A percentile compares a stretch with the other conserved stretches of the same genome.
These are phyloP conservation scores for Oncopeltus fasciatus DNA, from an alignment of 1,140 invertebrate genomes.

Conservation along the genomic window DNA sequence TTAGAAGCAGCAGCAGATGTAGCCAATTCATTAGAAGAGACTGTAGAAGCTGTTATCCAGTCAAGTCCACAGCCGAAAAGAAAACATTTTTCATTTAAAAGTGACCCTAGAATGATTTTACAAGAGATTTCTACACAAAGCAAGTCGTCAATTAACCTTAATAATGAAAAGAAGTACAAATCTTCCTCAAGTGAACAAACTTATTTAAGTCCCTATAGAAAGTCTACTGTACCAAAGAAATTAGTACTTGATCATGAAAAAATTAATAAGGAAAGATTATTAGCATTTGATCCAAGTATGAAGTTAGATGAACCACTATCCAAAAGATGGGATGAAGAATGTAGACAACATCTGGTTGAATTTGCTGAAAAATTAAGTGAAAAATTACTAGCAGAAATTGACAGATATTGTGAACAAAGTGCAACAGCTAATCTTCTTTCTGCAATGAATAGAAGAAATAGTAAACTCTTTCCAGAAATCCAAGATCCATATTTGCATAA, in stretches of 20 bases:
- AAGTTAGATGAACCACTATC: not conserved
- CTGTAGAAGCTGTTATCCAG: constrained; percentile 46
- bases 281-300: not conserved
- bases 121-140: constrained; percentile 16
- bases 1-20: constrained; percentile 50
- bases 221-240: constrained; percentile 1
- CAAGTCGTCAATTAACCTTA: not conserved
- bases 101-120: constrained; percentile 28
- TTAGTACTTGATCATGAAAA: not conserved
- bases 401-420: constrained; percentile 40
- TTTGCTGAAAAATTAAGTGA: constrained; percentile 61
- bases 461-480: constrained; percentile 34
- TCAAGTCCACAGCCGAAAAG: constrained; percentile 38
- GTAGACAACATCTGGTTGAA: constrained; percentile 50
- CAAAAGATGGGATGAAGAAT: constrained; percentile 41
- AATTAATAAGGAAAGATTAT: not conserved
- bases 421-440: constrained; percentile 1
- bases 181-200: not conserved
- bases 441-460: not conserved
- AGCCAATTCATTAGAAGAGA: constrained; percentile 47
- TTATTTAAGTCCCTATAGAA: not conserved
- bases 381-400: constrained; percentile 57
- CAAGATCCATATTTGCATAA: constrained; percentile 42
- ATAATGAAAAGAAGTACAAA: not conserved
- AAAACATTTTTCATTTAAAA: constrained; percentile 32